Evolutionary conservation across 2,888 invertebrate genomes (phyloP).

Genomic region (Ecdyonurus torrentis): DNA sequence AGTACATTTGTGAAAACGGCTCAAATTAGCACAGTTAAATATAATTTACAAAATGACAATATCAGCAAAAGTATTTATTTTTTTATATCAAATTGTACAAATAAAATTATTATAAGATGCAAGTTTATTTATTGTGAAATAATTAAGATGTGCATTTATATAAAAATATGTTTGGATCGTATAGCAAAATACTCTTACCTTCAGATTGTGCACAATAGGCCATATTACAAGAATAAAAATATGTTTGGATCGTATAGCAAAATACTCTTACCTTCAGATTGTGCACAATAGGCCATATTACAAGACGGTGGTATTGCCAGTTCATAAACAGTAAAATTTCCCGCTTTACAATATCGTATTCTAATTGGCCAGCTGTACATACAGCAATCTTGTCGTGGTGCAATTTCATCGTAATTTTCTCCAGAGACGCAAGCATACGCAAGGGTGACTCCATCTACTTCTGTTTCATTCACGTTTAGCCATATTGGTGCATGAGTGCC

Average conservation of each 20-base stretch:
- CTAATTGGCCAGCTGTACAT: slow-evolving; percentile 8
- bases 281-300: slow-evolving; percentile 15
- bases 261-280: slow-evolving; percentile 11
- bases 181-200: too few species aligned
- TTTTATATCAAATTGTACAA: too few species aligned
- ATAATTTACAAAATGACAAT: too few species aligned
- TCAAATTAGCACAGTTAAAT: too few species aligned
- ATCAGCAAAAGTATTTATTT: too few species aligned
- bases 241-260: too few species aligned
- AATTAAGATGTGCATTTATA: too few species aligned
- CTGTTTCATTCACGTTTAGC: slow-evolving; percentile 7
- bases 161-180: too few species aligned
- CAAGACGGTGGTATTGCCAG: slow-evolving; percentile 12
- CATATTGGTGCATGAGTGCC: slow-evolving; percentile 14
- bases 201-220: slow-evolving; percentile 14
- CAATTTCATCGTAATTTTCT: slow-evolving; percentile 1
- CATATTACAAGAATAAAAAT: slow-evolving; percentile 14
- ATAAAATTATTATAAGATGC: too few species aligned
- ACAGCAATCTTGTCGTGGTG: slow-evolving; percentile 11
- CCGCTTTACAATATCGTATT: slow-evolving; percentile 11
- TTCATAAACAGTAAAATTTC: slow-evolving; percentile 11
- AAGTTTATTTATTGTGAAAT: too few species aligned
- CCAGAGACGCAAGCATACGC: background rate
- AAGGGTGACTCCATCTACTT: background rate
- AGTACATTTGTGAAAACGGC: too few species aligned